phyloP scores from a whole-genome alignment of 2,113 vertebrate genomes.

The Petrocephalus microphthalmus region DNA sequence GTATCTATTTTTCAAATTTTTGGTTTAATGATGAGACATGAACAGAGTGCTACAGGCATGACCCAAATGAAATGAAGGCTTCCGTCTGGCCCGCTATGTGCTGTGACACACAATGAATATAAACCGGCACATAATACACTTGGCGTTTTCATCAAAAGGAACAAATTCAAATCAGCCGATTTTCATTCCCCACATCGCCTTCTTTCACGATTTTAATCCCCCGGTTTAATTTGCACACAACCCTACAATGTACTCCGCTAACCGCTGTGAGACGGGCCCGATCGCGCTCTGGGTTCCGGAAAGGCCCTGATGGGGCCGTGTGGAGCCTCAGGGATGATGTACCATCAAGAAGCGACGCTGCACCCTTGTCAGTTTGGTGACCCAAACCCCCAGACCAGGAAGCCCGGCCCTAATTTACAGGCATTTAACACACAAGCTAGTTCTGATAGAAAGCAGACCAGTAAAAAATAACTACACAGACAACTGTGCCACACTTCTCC shows the following conservation, averaged over 20 bases:
- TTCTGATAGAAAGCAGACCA: background rate
- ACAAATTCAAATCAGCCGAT: constrained; percentile 7
- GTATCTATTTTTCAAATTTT: background rate
- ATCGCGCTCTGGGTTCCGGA: background rate
- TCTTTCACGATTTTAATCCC: background rate
- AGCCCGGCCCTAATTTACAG: background rate
- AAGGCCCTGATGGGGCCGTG: background rate
- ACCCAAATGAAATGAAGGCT: background rate
- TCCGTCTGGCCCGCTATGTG: background rate
- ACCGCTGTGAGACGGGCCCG: background rate
- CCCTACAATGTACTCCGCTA: background rate
- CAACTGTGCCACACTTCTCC: background rate
- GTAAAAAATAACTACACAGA: background rate
- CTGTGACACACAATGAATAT: background rate
- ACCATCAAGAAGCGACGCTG: background rate
- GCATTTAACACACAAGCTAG: background rate
- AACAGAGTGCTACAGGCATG: background rate
- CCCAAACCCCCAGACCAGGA: background rate
- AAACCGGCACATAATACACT: background rate
- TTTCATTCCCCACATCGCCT: background rate
- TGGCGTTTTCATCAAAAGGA: background rate
- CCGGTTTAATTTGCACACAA: background rate
- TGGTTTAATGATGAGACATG: background rate
- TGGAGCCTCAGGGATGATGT: background rate
- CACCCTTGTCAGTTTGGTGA: background rate